Conservation (phyloP, 2,113 vertebrate species). For the Ceyx margarethae region DNA sequence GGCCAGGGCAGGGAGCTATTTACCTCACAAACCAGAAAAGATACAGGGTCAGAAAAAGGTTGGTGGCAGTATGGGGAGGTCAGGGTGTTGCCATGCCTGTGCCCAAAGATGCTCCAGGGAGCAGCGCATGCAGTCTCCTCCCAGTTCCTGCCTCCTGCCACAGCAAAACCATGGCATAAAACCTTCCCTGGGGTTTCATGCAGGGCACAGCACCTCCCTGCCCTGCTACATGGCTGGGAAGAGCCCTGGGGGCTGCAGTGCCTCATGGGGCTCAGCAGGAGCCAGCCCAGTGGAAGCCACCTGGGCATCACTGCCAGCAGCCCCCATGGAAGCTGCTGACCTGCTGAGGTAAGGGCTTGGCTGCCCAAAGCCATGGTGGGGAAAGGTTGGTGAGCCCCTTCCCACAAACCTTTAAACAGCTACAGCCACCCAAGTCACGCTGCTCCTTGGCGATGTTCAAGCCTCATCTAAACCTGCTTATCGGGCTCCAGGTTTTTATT, state of each 20-base stretch:
- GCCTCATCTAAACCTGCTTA: neutral
- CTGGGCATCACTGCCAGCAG: accelerated
- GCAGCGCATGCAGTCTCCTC: neutral
- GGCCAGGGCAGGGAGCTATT: neutral
- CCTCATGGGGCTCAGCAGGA: neutral
- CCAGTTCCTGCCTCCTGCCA: neutral
- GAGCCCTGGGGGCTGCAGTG: neutral
- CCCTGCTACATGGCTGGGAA: accelerated
- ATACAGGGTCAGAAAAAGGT: accelerated
- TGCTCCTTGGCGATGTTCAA: neutral
- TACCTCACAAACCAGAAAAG: neutral
- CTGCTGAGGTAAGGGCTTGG: neutral
- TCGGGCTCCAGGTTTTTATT: neutral
- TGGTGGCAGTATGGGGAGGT: neutral
- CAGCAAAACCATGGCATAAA: neutral
- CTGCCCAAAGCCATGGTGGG: neutral
- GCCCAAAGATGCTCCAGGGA: neutral
- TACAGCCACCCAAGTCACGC: accelerated
- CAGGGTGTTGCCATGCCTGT: neutral
- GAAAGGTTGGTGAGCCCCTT: neutral
- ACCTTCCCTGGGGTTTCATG: neutral
- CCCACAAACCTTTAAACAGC: neutral
- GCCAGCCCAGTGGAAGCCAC: no score
- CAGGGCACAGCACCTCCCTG: neutral
- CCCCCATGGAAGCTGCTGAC: neutral